Conservation (phyloP, 2,888 invertebrate genomes). For the Macrosoma leucophasiata region DNA sequence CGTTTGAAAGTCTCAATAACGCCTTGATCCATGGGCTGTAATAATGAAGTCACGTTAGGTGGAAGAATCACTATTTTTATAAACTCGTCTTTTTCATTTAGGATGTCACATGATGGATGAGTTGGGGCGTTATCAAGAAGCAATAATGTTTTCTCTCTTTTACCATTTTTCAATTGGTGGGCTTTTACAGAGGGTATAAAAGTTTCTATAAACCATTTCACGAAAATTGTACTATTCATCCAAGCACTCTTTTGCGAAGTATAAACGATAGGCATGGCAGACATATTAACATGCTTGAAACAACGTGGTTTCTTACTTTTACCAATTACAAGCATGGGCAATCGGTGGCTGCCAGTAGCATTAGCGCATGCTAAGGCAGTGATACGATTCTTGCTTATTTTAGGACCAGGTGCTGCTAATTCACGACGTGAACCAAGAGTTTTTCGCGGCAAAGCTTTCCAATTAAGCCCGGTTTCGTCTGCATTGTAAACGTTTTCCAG, state of each 20-base stretch:
- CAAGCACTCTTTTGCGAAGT: constrained; percentile 23
- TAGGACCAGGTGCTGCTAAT: constrained; percentile 18
- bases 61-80: constrained; percentile 3
- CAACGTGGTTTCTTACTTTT: constrained; percentile 25
- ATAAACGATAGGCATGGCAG: constrained; percentile 23
- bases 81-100: constrained; percentile 21
- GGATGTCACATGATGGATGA: constrained; percentile 25
- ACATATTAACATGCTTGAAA: constrained; percentile 24
- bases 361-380: constrained; percentile 22
- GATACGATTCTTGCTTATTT: constrained; percentile 20
- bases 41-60: constrained; percentile 8
- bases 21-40: constrained; percentile 10
- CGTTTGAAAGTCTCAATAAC: constrained; percentile 7
- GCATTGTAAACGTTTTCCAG: constrained; percentile 6
- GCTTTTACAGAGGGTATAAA: constrained; percentile 23
- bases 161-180: constrained; percentile 23
- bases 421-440: constrained; percentile 18
- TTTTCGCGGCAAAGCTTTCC: constrained; percentile 22
- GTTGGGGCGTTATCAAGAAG: constrained; percentile 26
- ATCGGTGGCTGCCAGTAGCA: constrained; percentile 21
- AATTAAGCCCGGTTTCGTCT: constrained; percentile 22
- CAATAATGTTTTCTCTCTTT: constrained; percentile 22
- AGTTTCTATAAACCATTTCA: constrained; percentile 23
- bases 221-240: constrained; percentile 25
- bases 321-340: constrained; percentile 23